phyloP scores from a whole-genome alignment of 2,888 invertebrate genomes.

The Masnerella sp. region DNA sequence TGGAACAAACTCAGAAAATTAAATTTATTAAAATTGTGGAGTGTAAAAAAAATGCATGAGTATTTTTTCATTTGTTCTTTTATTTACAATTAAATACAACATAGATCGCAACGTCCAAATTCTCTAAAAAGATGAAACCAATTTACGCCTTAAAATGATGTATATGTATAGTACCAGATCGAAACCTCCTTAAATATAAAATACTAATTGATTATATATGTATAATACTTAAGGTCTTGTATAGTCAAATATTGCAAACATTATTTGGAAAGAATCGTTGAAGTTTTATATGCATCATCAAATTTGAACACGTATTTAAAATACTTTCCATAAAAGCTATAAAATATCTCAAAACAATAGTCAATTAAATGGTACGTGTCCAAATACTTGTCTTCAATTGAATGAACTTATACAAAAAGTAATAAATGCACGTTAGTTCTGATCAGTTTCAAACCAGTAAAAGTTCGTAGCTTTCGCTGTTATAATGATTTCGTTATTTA shows the following conservation, averaged over 20 bases:
- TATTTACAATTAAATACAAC: constrained; percentile 72
- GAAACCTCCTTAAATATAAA: constrained; percentile 56
- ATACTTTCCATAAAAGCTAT: constrained; percentile 16
- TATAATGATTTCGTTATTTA: too few species aligned
- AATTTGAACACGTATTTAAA: constrained; percentile 37
- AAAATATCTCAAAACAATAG: too few species aligned
- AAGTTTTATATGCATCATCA: constrained; percentile 11
- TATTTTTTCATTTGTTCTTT: constrained; percentile 49
- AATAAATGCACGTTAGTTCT: too few species aligned
- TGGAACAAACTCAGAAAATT: too few species aligned
- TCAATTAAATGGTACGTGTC: too few species aligned
- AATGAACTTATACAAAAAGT: too few species aligned
- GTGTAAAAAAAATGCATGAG: too few species aligned
- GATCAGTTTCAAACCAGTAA: too few species aligned
- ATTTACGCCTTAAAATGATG: constrained; percentile 55
- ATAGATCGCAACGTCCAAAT: constrained; percentile 65
- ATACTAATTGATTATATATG: constrained; percentile 56
- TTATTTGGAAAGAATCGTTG: constrained; percentile 30
- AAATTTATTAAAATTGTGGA: too few species aligned
- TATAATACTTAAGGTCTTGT: constrained; percentile 58
- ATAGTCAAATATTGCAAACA: constrained; percentile 57
- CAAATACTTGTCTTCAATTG: too few species aligned
- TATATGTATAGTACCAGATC: constrained; percentile 56
- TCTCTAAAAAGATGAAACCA: constrained; percentile 59
- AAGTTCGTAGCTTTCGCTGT: too few species aligned